Evolutionary conservation across 2,113 vertebrate genomes (phyloP).

Genomic region (Spermophilus dauricus): DNA sequence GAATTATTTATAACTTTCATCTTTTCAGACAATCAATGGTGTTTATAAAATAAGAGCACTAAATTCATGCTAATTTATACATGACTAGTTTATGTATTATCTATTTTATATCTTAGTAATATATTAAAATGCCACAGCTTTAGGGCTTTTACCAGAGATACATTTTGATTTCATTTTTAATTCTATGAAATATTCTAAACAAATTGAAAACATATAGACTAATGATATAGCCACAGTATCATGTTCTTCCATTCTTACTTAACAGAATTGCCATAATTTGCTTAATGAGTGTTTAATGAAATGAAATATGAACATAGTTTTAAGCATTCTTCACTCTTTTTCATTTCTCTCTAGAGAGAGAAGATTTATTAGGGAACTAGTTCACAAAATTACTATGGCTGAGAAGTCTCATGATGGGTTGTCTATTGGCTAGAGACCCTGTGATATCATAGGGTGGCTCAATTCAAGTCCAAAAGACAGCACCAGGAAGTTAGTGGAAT

Average conservation of each 20-base stretch:
- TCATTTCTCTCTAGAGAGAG: too few relatives aligned
- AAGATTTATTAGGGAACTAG: too few relatives aligned
- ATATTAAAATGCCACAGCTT: background rate
- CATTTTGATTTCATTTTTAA: constrained; percentile 17
- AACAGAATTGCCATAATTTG: background rate
- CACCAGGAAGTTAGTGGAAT: too few relatives aligned
- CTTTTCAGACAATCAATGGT: background rate
- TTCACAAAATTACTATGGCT: too few relatives aligned
- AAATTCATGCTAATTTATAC: background rate
- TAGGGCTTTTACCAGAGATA: background rate
- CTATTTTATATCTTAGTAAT: background rate
- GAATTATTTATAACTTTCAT: background rate
- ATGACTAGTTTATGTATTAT: background rate
- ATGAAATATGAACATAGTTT: background rate
- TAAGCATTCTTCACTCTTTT: background rate
- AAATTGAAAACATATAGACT: background rate
- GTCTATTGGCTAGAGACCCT: too few relatives aligned
- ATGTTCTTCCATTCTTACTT: background rate
- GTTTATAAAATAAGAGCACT: background rate
- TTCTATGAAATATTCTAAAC: background rate
- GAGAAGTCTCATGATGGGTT: too few relatives aligned
- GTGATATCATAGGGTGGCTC: too few relatives aligned
- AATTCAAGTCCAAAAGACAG: too few relatives aligned
- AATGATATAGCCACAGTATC: background rate
- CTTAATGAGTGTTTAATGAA: background rate